Evolutionary conservation across 2,797 vertebrate species (phyloP), one percentile per base, ranked within the genome.

Genomic region (Mastacembelus armatus): DNA sequence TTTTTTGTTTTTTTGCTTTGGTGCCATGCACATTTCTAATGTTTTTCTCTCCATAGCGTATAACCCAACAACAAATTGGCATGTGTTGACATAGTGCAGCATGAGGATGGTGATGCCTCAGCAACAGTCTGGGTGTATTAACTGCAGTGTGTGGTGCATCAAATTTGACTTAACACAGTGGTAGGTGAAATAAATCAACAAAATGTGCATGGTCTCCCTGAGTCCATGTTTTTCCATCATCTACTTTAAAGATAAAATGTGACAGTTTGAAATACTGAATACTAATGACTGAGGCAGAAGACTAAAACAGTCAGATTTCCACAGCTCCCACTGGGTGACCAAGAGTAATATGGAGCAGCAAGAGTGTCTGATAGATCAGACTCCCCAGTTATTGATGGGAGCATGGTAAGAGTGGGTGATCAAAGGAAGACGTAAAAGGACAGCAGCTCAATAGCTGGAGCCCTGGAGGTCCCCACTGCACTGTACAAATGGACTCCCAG

Each of bases 311-410:
- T 36, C 33, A 50, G 58, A 85, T 82, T 74, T 74, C 51, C 67
- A 71, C 36, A 49, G 38, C 65, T 73, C 65, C 66, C 55, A 59
- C 54, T 66, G 60, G 52, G 50, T 64, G 22, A 71, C 47, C 44
- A 59, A 48, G 66, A 68, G 39, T 44, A 61, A 48, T 32, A 45
- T 54, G 35, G 44, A 24, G 26, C 60, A 58, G 66, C 69, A 77
- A 51, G 78, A 71, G 60, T 78, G 82, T 66, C 74, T 57, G 69
- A 69, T 59, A 51, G 45, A 62, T 59, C 61, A 45, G 62, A 71
- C 58, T 73, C 67, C 75, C 61, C 71, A 71, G 81, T 81, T 83
- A 88, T 83, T 81, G 79, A 91, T 88, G 75, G 83, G 66, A 45
- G 50, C 45, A 52, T 19, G 64, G 40, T 50, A 67, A 56, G 48